Conservation (phyloP, 2,113 vertebrate species). For the Motacilla alba region DNA sequence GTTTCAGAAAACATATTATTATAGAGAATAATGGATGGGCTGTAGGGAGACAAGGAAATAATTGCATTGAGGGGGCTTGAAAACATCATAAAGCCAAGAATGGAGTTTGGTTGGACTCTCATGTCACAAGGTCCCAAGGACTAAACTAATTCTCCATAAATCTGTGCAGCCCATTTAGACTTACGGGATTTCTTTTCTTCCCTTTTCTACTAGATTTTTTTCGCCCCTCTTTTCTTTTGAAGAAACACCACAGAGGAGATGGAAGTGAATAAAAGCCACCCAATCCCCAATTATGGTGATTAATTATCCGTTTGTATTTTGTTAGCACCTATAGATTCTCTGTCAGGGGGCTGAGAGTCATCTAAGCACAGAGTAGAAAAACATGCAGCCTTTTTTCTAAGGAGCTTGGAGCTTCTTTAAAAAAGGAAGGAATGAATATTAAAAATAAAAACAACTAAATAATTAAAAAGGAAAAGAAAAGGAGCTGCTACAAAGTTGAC, state of each 20-base stretch:
- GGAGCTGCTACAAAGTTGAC: background rate
- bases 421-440: background rate
- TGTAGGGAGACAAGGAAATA: conserved; percentile 69
- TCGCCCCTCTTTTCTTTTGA: background rate
- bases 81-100: conserved; percentile 65
- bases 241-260: background rate
- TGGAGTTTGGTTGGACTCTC: conserved; percentile 54
- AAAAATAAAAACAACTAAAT: background rate
- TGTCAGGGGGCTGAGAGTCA: background rate
- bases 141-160: conserved; percentile 63
- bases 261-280: conserved; percentile 20
- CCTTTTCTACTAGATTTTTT: background rate
- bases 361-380: background rate
- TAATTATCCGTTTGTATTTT: conserved; percentile 39
- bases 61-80: conserved; percentile 64
- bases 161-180: conserved; percentile 37
- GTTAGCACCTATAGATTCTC: conserved; percentile 40
- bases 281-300: conserved; percentile 7
- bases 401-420: background rate
- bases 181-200: conserved; percentile 23
- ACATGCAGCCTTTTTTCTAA: background rate
- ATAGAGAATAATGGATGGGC: conserved; percentile 71
- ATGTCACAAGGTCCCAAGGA: conserved; percentile 49
- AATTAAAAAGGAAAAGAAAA: background rate
- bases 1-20: conserved; percentile 71